Evolutionary conservation across 1,140 invertebrate species (phyloP), one percentile per base, ranked within the genome.

Genomic region (Micrasema minimum): DNA sequence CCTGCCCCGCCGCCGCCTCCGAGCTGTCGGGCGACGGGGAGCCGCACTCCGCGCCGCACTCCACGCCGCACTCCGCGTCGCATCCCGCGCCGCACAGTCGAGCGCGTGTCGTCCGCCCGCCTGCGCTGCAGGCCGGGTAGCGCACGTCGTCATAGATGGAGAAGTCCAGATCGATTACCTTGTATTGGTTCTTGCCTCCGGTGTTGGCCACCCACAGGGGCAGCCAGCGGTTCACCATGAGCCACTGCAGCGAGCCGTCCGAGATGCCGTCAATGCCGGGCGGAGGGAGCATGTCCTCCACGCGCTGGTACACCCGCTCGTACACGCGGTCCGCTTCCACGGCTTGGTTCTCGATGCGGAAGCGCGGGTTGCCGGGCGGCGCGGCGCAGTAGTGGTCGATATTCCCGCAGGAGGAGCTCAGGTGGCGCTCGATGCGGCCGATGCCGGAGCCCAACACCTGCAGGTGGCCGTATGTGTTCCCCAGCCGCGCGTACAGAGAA

Each of bases 141-240:
- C 55, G 66, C 3, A 69, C 62, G 55, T 75, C 91, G 12, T 75
- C 74, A 51, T 75, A 75, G 22, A 75, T 62, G 12, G 74, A 72
- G 61, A 84, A 83, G 59, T 83, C 82, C 18, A 87, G 86, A 79
- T 88, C 86, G 38, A 87, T 85, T n/a, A 87, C 85, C 74, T 86
- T 83, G 77, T 86, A 87, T 68, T 88, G 86, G 6, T 75, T 75
- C 48, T 72, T 75, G 14, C 83, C 79, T 20, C 85, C 85, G 2
- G 80, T 81, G 67, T 87, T 86, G 11, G 84, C 85, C 55, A 87
- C 85, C 86, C 86, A 87, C 18, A 88, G 66, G 0, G 87, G 87
- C 45, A 88, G 73, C 86, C 86, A 87, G 69, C 87, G 86, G 75
- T 88, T 87, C 0, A 86, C 84, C 55, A 87, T 74, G 4, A 87